Evolutionary conservation across 2,113 vertebrate genomes (phyloP).

Genomic region (Anhinga anhinga): DNA sequence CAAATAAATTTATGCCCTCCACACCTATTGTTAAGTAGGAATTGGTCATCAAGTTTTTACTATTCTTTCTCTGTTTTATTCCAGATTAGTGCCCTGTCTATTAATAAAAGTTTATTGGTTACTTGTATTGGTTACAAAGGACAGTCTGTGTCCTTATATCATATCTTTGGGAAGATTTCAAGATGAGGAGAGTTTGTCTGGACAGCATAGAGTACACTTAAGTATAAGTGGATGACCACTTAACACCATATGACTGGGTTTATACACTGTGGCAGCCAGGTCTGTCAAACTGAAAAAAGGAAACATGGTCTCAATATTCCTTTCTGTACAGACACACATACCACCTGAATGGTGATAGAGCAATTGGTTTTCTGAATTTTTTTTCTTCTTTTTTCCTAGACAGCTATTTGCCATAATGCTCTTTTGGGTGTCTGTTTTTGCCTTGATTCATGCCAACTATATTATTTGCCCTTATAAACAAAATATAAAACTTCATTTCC

Average conservation of each 20-base stretch:
- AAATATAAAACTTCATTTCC: neutral
- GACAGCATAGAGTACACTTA: neutral
- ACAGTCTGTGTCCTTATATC: neutral
- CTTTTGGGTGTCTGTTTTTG: neutral
- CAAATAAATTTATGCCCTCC: neutral
- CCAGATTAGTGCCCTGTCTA: neutral
- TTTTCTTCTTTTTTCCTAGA: neutral
- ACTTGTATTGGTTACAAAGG: neutral
- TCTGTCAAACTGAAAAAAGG: neutral
- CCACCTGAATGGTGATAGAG: neutral
- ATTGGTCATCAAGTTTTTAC: neutral
- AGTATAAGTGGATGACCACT: neutral
- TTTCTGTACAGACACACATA: neutral
- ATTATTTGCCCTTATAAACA: neutral
- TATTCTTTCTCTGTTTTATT: neutral
- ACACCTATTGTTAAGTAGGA: neutral
- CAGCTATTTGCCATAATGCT: neutral
- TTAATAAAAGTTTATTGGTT: neutral
- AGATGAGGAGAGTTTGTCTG: neutral
- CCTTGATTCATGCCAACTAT: neutral
- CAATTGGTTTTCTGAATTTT: neutral
- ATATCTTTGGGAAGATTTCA: neutral
- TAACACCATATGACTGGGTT: neutral
- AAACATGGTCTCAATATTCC: neutral
- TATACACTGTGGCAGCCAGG: neutral